phyloP scores from a whole-genome alignment of 37 sponge, comb jelly and placozoan genomes.

The Beroe ovata region DNA sequence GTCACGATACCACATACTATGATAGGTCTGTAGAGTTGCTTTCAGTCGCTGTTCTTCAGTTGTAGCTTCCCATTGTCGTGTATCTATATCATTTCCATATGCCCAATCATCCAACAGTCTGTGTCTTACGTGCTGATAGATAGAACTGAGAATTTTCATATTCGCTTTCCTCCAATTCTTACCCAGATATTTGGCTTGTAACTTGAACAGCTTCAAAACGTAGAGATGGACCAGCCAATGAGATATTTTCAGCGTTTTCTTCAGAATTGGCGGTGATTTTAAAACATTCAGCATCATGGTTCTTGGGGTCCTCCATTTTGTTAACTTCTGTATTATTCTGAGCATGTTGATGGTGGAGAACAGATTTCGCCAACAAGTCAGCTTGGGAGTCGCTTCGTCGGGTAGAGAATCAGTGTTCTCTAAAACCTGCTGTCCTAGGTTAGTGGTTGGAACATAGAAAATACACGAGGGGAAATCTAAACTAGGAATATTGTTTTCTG shows the following conservation, averaged over 20 bases:
- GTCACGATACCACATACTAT: constrained; percentile 55
- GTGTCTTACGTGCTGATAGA: constrained; percentile 90
- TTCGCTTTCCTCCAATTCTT: constrained; percentile 88
- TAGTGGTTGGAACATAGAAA: constrained; percentile 42
- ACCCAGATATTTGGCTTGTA: constrained; percentile 87
- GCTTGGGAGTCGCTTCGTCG: background rate
- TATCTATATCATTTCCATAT: constrained; percentile 79
- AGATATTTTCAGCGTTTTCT: constrained; percentile 86
- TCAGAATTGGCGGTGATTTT: constrained; percentile 91
- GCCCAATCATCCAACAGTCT: constrained; percentile 97
- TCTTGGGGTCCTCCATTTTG: constrained; percentile 93
- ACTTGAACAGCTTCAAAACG: constrained; percentile 90
- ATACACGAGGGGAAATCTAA: constrained; percentile 83
- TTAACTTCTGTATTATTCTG: constrained; percentile 89
- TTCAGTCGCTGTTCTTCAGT: constrained; percentile 35
- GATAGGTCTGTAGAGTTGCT: constrained; percentile 9
- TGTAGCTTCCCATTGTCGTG: constrained; percentile 47
- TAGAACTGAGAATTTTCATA: constrained; percentile 90
- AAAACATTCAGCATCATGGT: constrained; percentile 94
- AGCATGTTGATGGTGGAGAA: constrained; percentile 91
- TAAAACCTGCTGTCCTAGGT: background rate
- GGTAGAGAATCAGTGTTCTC: background rate
- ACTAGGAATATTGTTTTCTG: constrained; percentile 74
- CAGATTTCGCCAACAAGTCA: constrained; percentile 83
- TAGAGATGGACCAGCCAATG: constrained; percentile 88